Conservation (phyloP, 2,797 vertebrate genomes). For the Lepilemur ruficaudatus region DNA sequence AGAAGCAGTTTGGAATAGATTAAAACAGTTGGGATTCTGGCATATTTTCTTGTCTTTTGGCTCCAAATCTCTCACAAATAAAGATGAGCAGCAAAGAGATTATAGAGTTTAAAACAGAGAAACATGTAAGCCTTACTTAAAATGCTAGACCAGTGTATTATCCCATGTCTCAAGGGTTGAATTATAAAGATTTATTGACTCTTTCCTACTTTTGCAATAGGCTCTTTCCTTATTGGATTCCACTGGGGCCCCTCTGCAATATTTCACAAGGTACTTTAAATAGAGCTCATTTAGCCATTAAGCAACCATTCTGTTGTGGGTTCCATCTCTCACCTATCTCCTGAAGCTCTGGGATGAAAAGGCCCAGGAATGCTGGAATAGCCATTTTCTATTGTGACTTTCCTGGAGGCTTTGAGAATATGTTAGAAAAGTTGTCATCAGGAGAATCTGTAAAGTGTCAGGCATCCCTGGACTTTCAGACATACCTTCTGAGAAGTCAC, state of each 20-base stretch:
- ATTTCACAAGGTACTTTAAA: not conserved
- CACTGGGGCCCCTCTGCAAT: not conserved
- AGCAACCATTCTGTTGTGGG: not conserved
- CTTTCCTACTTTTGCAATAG: not conserved
- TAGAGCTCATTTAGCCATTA: not conserved
- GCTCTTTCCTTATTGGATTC: not conserved
- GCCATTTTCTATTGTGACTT: not conserved
- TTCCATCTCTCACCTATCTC: not conserved
- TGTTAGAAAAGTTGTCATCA: not conserved
- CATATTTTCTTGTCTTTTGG: not conserved
- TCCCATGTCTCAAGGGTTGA: not conserved
- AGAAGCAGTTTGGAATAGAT: not conserved
- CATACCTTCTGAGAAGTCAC: not conserved
- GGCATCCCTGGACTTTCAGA: not conserved
- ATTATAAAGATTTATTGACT: not conserved
- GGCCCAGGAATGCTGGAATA: not conserved
- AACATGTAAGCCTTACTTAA: not conserved
- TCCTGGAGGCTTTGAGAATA: not conserved
- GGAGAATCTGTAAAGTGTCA: not conserved
- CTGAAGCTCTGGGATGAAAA: not conserved
- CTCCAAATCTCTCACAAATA: constrained; percentile 2
- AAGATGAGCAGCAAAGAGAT: not conserved
- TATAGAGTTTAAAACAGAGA: not conserved
- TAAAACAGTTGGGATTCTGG: not conserved
- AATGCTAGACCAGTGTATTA: not conserved